Base-by-base conservation (phyloP, 2,888 invertebrate species). In the Thera britannica region DNA sequence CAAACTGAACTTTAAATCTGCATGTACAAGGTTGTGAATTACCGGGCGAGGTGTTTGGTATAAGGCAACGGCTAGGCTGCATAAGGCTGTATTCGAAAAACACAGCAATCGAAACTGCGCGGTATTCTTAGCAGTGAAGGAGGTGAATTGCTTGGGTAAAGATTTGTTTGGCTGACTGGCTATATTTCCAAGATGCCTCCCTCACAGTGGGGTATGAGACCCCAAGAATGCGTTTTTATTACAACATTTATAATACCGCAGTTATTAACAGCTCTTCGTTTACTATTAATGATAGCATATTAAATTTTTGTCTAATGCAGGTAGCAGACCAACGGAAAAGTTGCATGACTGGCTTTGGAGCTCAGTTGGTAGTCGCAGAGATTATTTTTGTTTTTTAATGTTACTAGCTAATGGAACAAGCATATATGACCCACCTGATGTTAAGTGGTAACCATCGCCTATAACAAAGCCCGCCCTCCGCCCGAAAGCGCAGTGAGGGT, bases 211-310 rank as follows among this genome's bases (percentile, higher is more conserved):
- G 91, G 82, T 86, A 83, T 87, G 73, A 78, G 76, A 80, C 81
- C 79, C 58, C 83, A 86, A 83, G 88, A 90, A 90, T 90, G 86
- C 81, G 76, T 85, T 89, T 90, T 89, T 89, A 86, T 85, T 83
- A 81, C 81, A 81, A 77, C 82, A 83, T 86, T 83, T 87, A 86
- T 85, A 86, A 86, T 84, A 75, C 82, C 80, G 81, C 86, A 85
- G 88, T 89, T 88, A 90, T 88, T 83, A 89, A 88, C 85, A 70
- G 88, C 86, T 88, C 85, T 85, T 83, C 83, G 79, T 87, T 86
- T 86, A 82, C 81, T 87, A 89, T 87, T 90, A 89, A 91, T 88
- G 88, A 89, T 83, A 83, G 74, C 80, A 79, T 81, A 83, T 80
- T 83, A 84, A 83, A 83, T 87, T 87, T 85, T 87, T 88, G 77